These are phyloP conservation scores for Pipistrellus nathusii DNA, from an alignment of 2,797 vertebrate genomes.

Conservation along the genomic window DNA sequence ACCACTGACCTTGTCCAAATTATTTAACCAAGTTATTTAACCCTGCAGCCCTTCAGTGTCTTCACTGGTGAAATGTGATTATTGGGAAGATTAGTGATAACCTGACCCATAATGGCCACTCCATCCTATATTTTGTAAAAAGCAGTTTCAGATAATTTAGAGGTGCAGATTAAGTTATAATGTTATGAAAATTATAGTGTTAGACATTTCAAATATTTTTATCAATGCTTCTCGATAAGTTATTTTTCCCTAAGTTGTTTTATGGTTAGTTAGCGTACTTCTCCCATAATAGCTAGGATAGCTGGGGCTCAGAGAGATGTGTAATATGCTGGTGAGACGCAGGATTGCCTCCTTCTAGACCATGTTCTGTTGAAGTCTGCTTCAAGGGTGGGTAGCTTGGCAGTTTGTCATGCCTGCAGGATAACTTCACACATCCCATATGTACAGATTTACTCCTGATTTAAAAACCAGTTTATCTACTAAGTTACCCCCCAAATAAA, in stretches of 20 bases:
- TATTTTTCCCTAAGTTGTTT: constrained; percentile 9
- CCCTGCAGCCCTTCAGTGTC: background rate
- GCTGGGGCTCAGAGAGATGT: background rate
- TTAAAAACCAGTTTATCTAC: constrained; percentile 40
- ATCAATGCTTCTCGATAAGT: background rate
- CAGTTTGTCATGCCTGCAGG: background rate
- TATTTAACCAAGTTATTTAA: background rate
- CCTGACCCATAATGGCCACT: background rate
- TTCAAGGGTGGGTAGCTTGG: background rate
- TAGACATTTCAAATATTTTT: constrained; percentile 41
- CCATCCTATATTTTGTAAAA: background rate
- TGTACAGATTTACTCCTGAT: constrained; percentile 5
- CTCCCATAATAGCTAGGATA: background rate
- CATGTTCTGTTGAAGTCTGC: background rate
- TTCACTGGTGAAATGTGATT: constrained; percentile 8
- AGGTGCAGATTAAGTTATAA: constrained; percentile 14
- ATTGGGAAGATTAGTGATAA: background rate
- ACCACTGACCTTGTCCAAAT: background rate
- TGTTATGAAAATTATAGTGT: background rate
- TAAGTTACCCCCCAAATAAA: constrained; percentile 13
- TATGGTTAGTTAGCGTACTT: background rate
- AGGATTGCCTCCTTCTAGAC: background rate
- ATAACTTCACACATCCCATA: background rate
- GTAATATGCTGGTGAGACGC: background rate
- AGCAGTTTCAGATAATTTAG: constrained; percentile 40